Evolutionary conservation across 2,113 vertebrate genomes (phyloP), one percentile per base, ranked within the genome.

Genomic region (Turdus rufiventris): DNA sequence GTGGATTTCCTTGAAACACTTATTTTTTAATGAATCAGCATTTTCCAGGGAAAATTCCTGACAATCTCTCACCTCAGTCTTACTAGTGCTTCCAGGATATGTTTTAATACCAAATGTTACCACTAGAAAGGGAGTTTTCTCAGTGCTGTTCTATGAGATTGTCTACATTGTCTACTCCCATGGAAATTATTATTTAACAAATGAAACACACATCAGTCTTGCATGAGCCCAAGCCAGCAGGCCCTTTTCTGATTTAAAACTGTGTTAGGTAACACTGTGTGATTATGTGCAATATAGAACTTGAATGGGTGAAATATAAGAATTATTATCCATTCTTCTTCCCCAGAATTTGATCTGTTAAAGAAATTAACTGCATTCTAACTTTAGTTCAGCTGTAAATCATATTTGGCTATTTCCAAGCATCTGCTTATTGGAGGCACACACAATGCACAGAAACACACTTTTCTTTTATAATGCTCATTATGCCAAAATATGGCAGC

Each of bases 381-480:
- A 65, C 5, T 79, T 68, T 18, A 45, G 33, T 54, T 15, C 34
- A 63, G 13, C 21, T 79, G 17, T 57, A 85, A 78, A 57, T 48
- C 21, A 6, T 63, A 40, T 61, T 80, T 85, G 11, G 7, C 6
- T 40, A 1, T 70, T 92, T 62, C 48, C 47, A 84, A 81, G 26
- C 5, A 12, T 21, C 8, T 56, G n/a, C 6, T 72, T 47, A 6
- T 71, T 40, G 0, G 0, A 74, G 23, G 25, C 14, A 51, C 9
- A 58, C 26, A n/a, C 2, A 2, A 56, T 36, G 29, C n/a, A 66
- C 21, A 82, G 24, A 72, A 81, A 28, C 3, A 47, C 17, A 16
- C 13, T 68, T 40, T 75, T 48, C 12, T 60, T 72, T 78, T 25
- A 20, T 24, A 40, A 24, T 16, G 16, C 4, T 34, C 25, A n/a